Evolutionary conservation across 2,113 vertebrate species (phyloP).

Genomic region (Sigmodon hispidus): DNA sequence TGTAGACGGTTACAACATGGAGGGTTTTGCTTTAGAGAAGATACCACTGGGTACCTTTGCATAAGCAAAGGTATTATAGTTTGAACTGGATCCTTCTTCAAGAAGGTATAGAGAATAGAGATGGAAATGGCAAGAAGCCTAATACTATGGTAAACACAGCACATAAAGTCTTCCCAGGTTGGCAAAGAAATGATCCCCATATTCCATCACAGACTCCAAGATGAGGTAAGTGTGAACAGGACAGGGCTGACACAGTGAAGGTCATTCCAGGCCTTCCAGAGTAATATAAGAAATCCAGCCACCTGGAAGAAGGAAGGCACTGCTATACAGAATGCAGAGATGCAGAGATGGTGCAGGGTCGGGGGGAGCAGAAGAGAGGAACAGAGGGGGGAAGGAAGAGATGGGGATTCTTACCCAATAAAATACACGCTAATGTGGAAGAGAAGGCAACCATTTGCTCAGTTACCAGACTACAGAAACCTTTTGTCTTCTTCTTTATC

Average conservation of each 20-base stretch:
- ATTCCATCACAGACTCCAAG: background rate
- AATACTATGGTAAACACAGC: background rate
- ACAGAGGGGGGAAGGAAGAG: background rate
- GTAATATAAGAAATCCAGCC: no score
- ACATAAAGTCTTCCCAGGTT: background rate
- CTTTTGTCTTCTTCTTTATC: background rate
- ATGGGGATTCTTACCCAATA: background rate
- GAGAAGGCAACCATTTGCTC: background rate
- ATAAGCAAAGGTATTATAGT: background rate
- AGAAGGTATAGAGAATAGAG: background rate
- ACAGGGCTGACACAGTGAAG: accelerated
- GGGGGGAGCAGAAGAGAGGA: background rate
- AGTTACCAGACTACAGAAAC: background rate
- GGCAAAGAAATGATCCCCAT: background rate
- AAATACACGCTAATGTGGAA: background rate
- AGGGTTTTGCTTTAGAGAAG: background rate
- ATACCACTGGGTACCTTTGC: background rate
- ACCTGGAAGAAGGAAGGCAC: background rate
- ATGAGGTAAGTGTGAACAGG: background rate
- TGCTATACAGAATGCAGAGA: background rate
- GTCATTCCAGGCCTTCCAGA: background rate
- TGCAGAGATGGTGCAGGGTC: background rate
- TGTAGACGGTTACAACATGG: background rate
- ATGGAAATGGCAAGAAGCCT: background rate
- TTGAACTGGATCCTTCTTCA: background rate